A percentile compares a stretch with the other conserved stretches of the same genome.
Evolutionary conservation across 2,113 vertebrate genomes (phyloP).

Genomic region (Tenebrosternarchus preto): DNA sequence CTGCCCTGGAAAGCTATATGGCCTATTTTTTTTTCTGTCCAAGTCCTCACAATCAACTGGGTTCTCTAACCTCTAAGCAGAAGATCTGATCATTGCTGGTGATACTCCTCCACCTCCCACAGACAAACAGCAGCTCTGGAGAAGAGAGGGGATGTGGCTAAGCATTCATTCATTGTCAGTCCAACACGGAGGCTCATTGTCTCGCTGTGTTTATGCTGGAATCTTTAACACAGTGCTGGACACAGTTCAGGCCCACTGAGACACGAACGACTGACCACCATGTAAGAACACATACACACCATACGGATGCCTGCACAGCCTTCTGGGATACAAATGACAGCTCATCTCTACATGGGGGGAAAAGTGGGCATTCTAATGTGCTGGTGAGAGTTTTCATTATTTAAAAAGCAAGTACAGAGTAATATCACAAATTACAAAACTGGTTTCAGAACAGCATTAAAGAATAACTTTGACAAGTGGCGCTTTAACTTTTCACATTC

Average conservation of each 20-base stretch:
- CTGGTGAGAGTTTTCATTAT: too few species aligned
- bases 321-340: slow-evolving; percentile 10
- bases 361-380: too few species aligned
- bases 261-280: slow-evolving; percentile 31
- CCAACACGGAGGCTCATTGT: background rate
- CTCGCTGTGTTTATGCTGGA: slow-evolving; percentile 48
- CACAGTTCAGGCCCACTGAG: slow-evolving; percentile 34
- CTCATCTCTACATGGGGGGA: background rate
- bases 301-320: background rate
- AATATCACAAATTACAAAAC: background rate
- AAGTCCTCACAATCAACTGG: too few species aligned
- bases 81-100: slow-evolving; percentile 4
- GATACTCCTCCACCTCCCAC: slow-evolving; percentile 7
- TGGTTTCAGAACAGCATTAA: background rate
- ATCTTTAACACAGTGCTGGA: slow-evolving; percentile 38
- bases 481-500: too few species aligned
- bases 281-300: slow-evolving; percentile 41
- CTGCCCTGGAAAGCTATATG: background rate
- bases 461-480: too few species aligned
- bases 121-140: slow-evolving; percentile 6
- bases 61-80: background rate
- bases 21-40: background rate
- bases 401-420: background rate
- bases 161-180: slow-evolving; percentile 1
- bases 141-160: background rate